Conservation (phyloP, 2,113 vertebrate species). For the Stictonetta naevosa region DNA sequence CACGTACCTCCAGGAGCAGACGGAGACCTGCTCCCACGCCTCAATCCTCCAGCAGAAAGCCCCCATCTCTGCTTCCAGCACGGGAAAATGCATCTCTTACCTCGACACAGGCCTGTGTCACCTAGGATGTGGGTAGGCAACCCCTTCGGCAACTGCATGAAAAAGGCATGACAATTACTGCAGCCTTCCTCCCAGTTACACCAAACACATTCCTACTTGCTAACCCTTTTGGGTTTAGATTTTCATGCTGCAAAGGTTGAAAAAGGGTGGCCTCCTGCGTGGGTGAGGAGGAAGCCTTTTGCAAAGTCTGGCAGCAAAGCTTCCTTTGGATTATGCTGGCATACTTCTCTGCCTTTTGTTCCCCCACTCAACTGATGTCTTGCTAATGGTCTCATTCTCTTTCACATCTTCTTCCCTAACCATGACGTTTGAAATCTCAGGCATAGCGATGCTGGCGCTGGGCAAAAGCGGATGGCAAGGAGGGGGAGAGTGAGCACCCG, state of each 20-base stretch:
- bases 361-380: neutral
- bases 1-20: neutral
- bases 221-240: neutral
- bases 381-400: no score
- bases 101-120: neutral
- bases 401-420: no score
- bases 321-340: neutral
- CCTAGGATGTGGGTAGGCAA: neutral
- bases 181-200: neutral
- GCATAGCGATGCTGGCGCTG: no score
- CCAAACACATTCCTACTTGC: neutral
- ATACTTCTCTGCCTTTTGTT: neutral
- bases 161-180: neutral
- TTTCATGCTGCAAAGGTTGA: neutral
- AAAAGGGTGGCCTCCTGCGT: neutral
- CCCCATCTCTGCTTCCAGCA: neutral
- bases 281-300: neutral
- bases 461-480: no score
- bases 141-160: neutral
- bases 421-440: no score
- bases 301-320: neutral
- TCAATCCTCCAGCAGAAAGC: neutral
- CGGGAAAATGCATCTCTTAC: neutral
- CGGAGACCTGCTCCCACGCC: neutral
- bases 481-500: no score